Conservation (phyloP, 2,113 vertebrate species). For the Silurus meridionalis region DNA sequence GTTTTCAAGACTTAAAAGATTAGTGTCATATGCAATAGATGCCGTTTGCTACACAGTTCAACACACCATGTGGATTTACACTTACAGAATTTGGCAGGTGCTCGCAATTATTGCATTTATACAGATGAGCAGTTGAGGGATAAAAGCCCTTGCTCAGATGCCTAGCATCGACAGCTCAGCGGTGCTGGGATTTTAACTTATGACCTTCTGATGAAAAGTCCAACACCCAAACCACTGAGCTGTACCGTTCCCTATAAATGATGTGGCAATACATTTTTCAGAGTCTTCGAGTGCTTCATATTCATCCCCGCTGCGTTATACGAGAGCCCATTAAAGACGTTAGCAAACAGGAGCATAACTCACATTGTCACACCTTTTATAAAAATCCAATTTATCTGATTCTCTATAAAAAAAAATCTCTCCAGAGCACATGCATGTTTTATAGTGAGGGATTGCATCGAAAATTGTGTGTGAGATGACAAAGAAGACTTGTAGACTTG, state of each 20-base stretch:
- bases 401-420: constrained; percentile 2
- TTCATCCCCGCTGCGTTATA: background rate
- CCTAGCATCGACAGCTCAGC: too few relatives aligned
- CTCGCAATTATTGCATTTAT: too few relatives aligned
- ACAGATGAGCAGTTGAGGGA: too few relatives aligned
- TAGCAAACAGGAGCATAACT: constrained; percentile 15
- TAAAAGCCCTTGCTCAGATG: too few relatives aligned
- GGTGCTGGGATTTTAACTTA: too few relatives aligned
- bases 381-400: constrained; percentile 25
- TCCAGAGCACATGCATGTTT: constrained; percentile 10
- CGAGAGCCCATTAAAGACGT: background rate
- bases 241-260: background rate
- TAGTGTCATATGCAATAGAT: too few relatives aligned
- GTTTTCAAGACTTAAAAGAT: too few relatives aligned
- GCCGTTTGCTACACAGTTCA: too few relatives aligned
- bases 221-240: too few relatives aligned
- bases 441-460: background rate
- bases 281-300: background rate
- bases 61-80: too few relatives aligned
- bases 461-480: background rate
- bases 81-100: too few relatives aligned
- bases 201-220: too few relatives aligned
- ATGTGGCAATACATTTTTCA: background rate
- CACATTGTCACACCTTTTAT: background rate
- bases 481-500: background rate